Base-by-base conservation (phyloP, 2,113 vertebrate genomes). In the Uropsilus gracilis region DNA sequence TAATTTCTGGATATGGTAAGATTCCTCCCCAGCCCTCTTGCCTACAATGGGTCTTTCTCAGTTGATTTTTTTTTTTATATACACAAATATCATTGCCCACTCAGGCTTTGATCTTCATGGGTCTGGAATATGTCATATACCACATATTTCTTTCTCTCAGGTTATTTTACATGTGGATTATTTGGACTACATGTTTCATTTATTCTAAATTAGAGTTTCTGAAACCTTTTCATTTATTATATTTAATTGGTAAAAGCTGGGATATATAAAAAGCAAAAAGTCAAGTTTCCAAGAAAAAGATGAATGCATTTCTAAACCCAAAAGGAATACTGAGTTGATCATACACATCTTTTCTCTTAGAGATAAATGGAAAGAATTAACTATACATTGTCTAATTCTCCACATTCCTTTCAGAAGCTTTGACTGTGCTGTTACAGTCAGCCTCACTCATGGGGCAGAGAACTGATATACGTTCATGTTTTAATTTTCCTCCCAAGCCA, bases 1-100 rank as follows among this genome's bases (percentile, higher is more conserved):
- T 96, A 95, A 91, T 96, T 95, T 93, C 77, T 86, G 86, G 59
- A 86, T 94, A 93, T 82, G n/a, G n/a, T 86, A 81, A 96, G 44
- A 86, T 85, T 78, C 44, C 57, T 48, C 69, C 24, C 39, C 32
- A 30, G 32, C 16, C 69, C 24, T 86, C 28, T 89, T 95, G 39
- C 73, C 32, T 94, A 32, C 42, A 90, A 3, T 89, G 87, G 84
- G 28, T 96, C 89, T 91, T 90, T 85, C 50, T 96, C 50, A 72
- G 61, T 46, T 95, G 17, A 13, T 87, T 85, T 80, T 77, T 92
- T 90, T 92, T 89, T 93, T 59, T 28, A 94, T 55, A 57, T 42
- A 94, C 1, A 30, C n/a, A 96, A 64, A 50, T 92, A 78, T 20
- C 39, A 32, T 48, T 91, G 26, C n/a, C 84, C 57, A 89, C 61